phyloP scores from a whole-genome alignment of 2,888 invertebrate species.

The Eupithecia pulchellata region DNA sequence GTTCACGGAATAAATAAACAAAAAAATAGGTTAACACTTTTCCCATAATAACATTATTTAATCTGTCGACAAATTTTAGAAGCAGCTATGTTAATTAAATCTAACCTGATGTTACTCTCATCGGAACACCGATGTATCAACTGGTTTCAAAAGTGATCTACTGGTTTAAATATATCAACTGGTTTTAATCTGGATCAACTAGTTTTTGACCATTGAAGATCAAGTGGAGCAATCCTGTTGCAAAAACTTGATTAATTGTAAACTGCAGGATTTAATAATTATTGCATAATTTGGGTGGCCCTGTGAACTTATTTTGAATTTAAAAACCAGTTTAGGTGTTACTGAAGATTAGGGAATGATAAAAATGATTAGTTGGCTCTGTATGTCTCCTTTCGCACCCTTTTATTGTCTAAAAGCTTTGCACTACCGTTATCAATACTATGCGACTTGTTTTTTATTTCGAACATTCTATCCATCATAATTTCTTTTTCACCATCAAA shows the following conservation, averaged over 20 bases:
- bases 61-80: slow-evolving; percentile 49
- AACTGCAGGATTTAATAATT: slow-evolving; percentile 20
- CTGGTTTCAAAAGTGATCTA: slow-evolving; percentile 55
- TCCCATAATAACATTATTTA: background rate
- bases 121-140: slow-evolving; percentile 69
- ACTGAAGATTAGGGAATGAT: background rate
- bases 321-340: slow-evolving; percentile 1
- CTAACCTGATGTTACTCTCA: slow-evolving; percentile 75
- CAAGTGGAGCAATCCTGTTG: slow-evolving; percentile 56
- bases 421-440: background rate
- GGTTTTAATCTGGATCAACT: slow-evolving; percentile 28
- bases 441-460: background rate
- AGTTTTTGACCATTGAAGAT: slow-evolving; percentile 65
- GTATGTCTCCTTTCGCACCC: background rate
- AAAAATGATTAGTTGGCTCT: background rate
- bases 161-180: slow-evolving; percentile 1
- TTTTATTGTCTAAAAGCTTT: background rate
- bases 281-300: slow-evolving; percentile 34
- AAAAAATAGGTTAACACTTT: background rate
- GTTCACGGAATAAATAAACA: background rate
- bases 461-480: background rate
- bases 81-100: slow-evolving; percentile 65
- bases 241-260: slow-evolving; percentile 38
- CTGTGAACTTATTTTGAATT: slow-evolving; percentile 28
- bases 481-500: background rate